A percentile compares a stretch with the other conserved stretches of the same genome.
These are phyloP conservation scores for Eulithis testata DNA, from an alignment of 2,888 invertebrate species.

Conservation along the genomic window DNA sequence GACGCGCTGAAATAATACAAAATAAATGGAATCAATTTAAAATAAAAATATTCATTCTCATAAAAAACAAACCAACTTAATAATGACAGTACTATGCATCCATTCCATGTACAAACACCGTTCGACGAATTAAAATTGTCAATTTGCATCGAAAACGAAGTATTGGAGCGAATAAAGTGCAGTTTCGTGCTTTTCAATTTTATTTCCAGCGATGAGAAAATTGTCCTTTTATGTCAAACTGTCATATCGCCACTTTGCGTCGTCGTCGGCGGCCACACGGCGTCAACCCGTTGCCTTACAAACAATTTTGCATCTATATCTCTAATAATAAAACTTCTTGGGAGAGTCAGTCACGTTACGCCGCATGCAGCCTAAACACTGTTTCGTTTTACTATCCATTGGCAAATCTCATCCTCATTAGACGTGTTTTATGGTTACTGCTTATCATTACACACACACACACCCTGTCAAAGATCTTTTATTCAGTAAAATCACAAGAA, in stretches of 20 bases:
- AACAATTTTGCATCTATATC: neutral
- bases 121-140: slow-evolving; percentile 34
- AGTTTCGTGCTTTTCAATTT: slow-evolving; percentile 32
- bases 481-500: too few relatives aligned
- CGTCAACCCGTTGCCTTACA: neutral
- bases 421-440: too few relatives aligned
- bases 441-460: too few relatives aligned
- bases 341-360: neutral
- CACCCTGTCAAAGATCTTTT: too few relatives aligned
- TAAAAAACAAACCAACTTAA: slow-evolving; percentile 19
- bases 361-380: too few relatives aligned
- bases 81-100: slow-evolving; percentile 23
- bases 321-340: neutral
- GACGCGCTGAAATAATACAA: slow-evolving; percentile 4
- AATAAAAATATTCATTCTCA: slow-evolving; percentile 10
- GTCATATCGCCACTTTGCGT: slow-evolving; percentile 23
- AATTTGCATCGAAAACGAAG: slow-evolving; percentile 33
- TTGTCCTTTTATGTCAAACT: slow-evolving; percentile 31
- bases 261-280: neutral
- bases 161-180: slow-evolving; percentile 36
- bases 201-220: slow-evolving; percentile 27
- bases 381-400: too few relatives aligned
- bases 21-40: slow-evolving; percentile 8
- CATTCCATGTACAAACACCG: slow-evolving; percentile 19
- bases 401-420: too few relatives aligned